Evolutionary conservation across 2,113 vertebrate genomes (phyloP).

Genomic region (Agapornis roseicollis): DNA sequence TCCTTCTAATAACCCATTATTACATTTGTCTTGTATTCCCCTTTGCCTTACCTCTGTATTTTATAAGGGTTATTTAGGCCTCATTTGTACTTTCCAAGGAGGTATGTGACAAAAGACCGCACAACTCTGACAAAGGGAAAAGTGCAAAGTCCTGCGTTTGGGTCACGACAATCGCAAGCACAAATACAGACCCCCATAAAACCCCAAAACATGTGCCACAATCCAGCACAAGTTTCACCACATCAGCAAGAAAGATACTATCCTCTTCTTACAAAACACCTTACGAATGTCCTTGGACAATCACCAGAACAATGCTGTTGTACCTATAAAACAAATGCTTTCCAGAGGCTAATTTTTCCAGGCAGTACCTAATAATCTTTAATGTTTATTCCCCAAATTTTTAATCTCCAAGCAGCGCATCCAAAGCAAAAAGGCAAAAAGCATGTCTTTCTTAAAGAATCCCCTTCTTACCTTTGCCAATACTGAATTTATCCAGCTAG

Average conservation of each 20-base stretch:
- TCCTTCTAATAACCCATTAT: background rate
- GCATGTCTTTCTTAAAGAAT: background rate
- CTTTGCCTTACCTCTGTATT: background rate
- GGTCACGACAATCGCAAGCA: background rate
- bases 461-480: slow-evolving; percentile 85
- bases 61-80: background rate
- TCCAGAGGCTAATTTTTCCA: background rate
- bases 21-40: background rate
- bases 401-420: background rate
- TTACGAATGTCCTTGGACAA: background rate
- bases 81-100: background rate
- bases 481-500: slow-evolving; percentile 95
- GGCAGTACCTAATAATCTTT: background rate
- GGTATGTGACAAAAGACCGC: background rate
- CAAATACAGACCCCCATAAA: background rate
- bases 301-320: background rate
- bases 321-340: background rate
- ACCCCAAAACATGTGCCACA: background rate
- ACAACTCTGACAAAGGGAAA: background rate
- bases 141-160: background rate
- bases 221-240: background rate
- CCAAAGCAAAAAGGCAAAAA: background rate
- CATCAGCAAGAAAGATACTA: background rate
- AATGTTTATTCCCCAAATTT: background rate
- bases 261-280: background rate